Base-by-base conservation (phyloP, 2,888 invertebrate species). In the Rhogogaster chlorosoma region DNA sequence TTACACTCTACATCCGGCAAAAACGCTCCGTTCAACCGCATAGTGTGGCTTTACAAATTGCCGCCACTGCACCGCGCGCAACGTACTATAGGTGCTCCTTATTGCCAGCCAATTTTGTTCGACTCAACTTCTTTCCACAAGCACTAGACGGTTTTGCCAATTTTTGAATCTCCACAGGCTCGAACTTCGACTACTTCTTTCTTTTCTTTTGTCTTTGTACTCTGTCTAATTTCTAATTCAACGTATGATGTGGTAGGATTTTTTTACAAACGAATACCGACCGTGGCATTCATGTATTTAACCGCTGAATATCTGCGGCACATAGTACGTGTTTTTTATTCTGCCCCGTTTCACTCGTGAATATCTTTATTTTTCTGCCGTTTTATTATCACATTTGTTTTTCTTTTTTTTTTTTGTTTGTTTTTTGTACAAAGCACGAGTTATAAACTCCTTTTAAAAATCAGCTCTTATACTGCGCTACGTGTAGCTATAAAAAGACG, bases 41-140 rank as follows among this genome's bases (percentile, higher is more conserved):
- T n/a, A n/a, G n/a, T n/a, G n/a, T n/a, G n/a, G n/a, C n/a, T n/a
- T n/a, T n/a, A 53, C 26, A 71, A 57, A 84, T 83, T 45, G 26
- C 70, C 82, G 78, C 53, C 5, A 70, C 29, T 26, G 26, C 42
- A 57, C 36, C 67, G 18, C 12, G 45, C 45, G 45, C 45, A 45
- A 45, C 3, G 9, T 36, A 15, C 12, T 32, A 22, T 36, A 6
- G 32, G 9, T n/a, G 38, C 71, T 73, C 22, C 78, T 67, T 77
- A 22, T 64, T 70, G 61, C 38, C 22, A n/a, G 38, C 15, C 38
- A 61, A 49, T 75, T 71, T 77, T 77, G 32, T 77, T 77, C 32
- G 32, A 53, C 53, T 77, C 32, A 7, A 67, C 67, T 67, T 67
- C 5, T 32, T 67, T 32, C 18, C 32, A 18, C 67, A 15, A 67